Base-by-base conservation (phyloP, 2,797 vertebrate species). In the Aplochiton taeniatus region DNA sequence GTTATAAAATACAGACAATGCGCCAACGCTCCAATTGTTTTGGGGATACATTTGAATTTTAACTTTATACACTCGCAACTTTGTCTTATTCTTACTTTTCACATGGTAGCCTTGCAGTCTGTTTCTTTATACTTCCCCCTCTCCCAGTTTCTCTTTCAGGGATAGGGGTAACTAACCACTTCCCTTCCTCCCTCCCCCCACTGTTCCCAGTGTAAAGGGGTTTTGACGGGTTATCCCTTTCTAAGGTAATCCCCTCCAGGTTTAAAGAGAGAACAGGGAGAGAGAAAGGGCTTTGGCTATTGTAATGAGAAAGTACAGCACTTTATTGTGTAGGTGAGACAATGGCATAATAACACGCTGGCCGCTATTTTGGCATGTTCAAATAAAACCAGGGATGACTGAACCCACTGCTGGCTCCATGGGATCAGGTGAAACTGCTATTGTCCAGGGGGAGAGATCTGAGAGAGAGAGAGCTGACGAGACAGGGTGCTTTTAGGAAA, bases 321-420 rank as follows among this genome's bases (percentile, higher is more conserved):
- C 88, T 91, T 92, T 92, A 93, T 93, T 93, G 92, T 93, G 87
- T 85, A 85, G 83, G 83, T 85, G 82, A 93, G 91, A 93, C 92
- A 93, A 93, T 92, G 76, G 87, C 82, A 92, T 93, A 93, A 93
- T 93, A 90, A 93, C 90, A 93, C 82, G 87, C 89, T 92, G 85
- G 90, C 85, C 76, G 81, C 90, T 91, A 90, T 93, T 92, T 92
- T 90, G 88, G 86, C 90, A 83, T 88, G 91, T 92, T 91, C 87
- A 92, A 93, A 93, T 91, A 93, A 91, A 91, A 91, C 88, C 87
- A 82, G 83, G 88, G 75, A 83, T 85, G 89, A 85, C 74, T 84
- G 83, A 90, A 85, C 85, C 85, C 88, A 90, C 89, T 79, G 51
- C 80, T 77, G 85, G 83, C 87, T 90, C 84, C 85, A 69, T 86